Evolutionary conservation across 2,888 invertebrate genomes (phyloP), one percentile per base, ranked within the genome.

Genomic region (Aspidiotus rigidus): DNA sequence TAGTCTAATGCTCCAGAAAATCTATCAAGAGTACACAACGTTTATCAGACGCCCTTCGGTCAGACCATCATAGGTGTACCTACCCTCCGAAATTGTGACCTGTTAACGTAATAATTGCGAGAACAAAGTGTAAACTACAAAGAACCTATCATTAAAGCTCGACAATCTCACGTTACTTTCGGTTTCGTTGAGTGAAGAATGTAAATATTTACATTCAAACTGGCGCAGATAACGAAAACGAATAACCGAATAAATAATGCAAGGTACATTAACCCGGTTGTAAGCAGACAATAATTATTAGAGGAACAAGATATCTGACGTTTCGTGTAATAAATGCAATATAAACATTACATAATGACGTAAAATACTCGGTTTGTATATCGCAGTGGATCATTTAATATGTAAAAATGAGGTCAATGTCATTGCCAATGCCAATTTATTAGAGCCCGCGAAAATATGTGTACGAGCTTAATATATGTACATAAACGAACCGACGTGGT

Each of bases 381-480:
- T 28, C 28, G 28, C 11, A 42, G 67, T 67, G 67, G 53, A 67
- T 67, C 67, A 60, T 67, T 67, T 67, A 67, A 67, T 67, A 59
- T 60, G 67, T 67, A 67, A 67, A 67, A 67, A 67, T 60, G 66
- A 67, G 67, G 67, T 67, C 67, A 67, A 67, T 67, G 67, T 67
- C 67, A 67, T 67, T 67, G 56, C 60, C 67, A 67, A 67, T 67
- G 67, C 67, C 67, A 67, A 67, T 67, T 67, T 67, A 67, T 67
- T 60, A 67, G 60, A 67, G 60, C 59, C 42, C 60, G 60, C 49
- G 54, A 64, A 64, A 64, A 55, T 64, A 64, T 64, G 28, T 28
- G 64, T 56, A 64, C 56, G 56, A 16, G 64, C 39, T 7, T 28
- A 28, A 28, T 28, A 28, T 28, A 28, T 28, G 28, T 3, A 28